A percentile compares a stretch with the other conserved stretches of the same genome.
Evolutionary conservation across 2,797 vertebrate species (phyloP).

Genomic region (Pampus argenteus): DNA sequence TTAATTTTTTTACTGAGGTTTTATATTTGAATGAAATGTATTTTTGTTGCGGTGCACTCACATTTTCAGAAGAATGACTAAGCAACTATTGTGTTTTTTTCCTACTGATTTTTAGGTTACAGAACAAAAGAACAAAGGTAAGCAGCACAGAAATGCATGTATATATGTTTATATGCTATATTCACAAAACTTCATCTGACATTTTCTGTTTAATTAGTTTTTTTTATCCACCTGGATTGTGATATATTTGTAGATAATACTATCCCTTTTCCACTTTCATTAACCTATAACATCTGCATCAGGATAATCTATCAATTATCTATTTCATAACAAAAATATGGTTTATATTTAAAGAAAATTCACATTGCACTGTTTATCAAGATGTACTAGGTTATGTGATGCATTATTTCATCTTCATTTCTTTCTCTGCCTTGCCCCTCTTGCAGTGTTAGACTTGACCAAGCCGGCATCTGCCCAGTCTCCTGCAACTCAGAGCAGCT

Average conservation of each 20-base stretch:
- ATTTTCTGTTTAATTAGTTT: not conserved
- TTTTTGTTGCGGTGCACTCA: not conserved
- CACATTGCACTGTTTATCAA: not conserved
- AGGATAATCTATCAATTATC: not conserved
- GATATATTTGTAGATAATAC: not conserved
- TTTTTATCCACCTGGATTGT: not conserved
- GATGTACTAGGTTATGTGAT: not conserved
- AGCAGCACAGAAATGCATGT: conserved; percentile 52
- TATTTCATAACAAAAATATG: not conserved
- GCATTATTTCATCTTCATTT: conserved; percentile 9
- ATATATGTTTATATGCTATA: not conserved
- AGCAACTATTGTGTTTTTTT: conserved; percentile 41
- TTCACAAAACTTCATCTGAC: not conserved
- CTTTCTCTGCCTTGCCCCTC: conserved; percentile 33
- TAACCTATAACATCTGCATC: not conserved
- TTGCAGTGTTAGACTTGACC: conserved; percentile 97
- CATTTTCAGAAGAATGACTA: conserved; percentile 1
- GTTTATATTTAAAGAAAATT: not conserved
- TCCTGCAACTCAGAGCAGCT: conserved; percentile 94
- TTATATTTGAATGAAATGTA: conserved; percentile 3
- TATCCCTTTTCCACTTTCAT: not conserved
- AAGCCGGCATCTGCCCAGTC: conserved; percentile 97
- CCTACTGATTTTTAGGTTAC: conserved; percentile 90
- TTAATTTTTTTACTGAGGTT: not conserved
- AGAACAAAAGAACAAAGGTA: conserved; percentile 99